Conservation (phyloP, 1,140 invertebrate species). For the Daktulosphaira vitifoliae region DNA sequence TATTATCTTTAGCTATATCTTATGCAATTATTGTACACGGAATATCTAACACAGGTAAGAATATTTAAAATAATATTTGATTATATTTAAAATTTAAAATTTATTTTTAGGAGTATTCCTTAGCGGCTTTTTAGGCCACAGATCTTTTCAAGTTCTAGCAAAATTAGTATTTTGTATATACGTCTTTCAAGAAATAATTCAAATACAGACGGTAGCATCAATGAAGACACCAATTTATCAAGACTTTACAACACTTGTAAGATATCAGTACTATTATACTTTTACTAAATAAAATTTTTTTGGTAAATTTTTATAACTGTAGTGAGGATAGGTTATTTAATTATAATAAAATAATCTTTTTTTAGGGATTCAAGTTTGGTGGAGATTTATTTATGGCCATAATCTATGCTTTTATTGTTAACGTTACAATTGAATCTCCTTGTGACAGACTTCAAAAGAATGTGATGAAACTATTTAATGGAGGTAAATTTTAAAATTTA, state of each 20-base stretch:
- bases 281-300: too few relatives aligned
- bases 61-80: not conserved
- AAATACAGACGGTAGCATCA: slow-evolving; percentile 1
- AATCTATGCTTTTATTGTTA: slow-evolving; percentile 34
- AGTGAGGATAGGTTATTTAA: too few relatives aligned
- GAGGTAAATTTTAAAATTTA: slow-evolving; percentile 18
- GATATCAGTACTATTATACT: too few relatives aligned
- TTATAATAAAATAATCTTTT: too few relatives aligned
- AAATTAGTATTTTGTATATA: slow-evolving; percentile 23
- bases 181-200: slow-evolving; percentile 23
- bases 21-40: slow-evolving; percentile 7
- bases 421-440: slow-evolving; percentile 36
- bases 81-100: not conserved
- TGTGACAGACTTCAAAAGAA: slow-evolving; percentile 38
- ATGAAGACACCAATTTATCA: slow-evolving; percentile 12
- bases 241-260: slow-evolving; percentile 2
- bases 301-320: too few relatives aligned
- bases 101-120: not conserved
- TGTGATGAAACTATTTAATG: slow-evolving; percentile 29
- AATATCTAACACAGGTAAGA: slow-evolving; percentile 4
- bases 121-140: slow-evolving; percentile 17
- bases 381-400: slow-evolving; percentile 34
- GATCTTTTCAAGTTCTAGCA: slow-evolving; percentile 14
- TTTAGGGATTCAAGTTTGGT: slow-evolving; percentile 32
- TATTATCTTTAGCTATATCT: slow-evolving; percentile 1